Evolutionary conservation across 2,797 vertebrate species (phyloP).

Genomic region (Gambusia yucatana): DNA sequence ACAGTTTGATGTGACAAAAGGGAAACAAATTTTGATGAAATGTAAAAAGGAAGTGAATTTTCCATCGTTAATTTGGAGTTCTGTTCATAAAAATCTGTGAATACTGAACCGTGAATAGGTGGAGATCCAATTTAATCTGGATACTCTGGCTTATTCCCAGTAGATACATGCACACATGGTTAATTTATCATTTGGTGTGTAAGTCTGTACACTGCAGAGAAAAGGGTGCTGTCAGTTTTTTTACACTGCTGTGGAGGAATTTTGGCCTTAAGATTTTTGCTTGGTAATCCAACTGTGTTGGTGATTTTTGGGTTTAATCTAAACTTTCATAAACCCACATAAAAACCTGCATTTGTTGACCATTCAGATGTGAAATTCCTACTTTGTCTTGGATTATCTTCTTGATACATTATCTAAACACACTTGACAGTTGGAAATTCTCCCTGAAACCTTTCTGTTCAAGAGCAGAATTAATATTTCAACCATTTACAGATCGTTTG

Average conservation of each 20-base stretch:
- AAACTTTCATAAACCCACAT: neutral
- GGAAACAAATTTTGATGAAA: neutral
- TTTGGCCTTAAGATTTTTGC: neutral
- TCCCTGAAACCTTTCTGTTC: neutral
- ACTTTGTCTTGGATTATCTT: neutral
- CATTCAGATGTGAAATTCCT: neutral
- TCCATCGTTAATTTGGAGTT: neutral
- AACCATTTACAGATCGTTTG: no score
- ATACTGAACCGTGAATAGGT: neutral
- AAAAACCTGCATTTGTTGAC: neutral
- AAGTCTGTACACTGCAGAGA: neutral
- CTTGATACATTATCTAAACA: neutral
- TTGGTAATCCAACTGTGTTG: no score
- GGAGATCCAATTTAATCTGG: neutral
- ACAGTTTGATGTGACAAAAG: conserved; percentile 36
- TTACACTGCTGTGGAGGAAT: neutral
- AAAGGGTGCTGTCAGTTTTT: neutral
- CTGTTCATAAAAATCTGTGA: neutral
- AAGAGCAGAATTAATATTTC: neutral
- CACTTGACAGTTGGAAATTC: neutral
- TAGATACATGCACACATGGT: neutral
- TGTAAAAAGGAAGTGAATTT: neutral
- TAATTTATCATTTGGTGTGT: neutral
- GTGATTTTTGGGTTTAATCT: neutral
- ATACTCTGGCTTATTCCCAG: neutral